These are phyloP conservation scores for Papilio polytes DNA, from an alignment of 1,140 invertebrate species.

Conservation along the genomic window DNA sequence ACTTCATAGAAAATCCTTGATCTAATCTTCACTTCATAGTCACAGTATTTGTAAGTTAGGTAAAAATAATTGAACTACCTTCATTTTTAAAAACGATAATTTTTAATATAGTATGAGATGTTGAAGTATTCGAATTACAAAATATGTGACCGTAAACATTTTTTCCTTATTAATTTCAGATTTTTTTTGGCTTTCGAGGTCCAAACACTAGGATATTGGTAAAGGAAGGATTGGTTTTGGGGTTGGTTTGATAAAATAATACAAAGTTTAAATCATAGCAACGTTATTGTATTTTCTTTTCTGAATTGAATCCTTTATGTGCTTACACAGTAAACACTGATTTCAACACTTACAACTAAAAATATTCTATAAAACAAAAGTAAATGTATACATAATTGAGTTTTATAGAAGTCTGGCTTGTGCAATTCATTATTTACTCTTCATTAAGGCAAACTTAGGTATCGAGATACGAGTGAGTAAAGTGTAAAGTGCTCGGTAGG, in stretches of 20 bases:
- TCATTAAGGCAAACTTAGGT: slow-evolving; percentile 70
- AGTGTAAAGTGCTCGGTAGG: slow-evolving; percentile 74
- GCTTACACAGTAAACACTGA: slow-evolving; percentile 88
- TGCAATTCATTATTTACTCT: slow-evolving; percentile 67
- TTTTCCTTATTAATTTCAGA: neutral
- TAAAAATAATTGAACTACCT: neutral
- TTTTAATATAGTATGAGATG: neutral
- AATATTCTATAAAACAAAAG: slow-evolving; percentile 82
- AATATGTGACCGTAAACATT: too few relatives aligned
- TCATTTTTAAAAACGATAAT: neutral
- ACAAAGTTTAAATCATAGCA: slow-evolving; percentile 83
- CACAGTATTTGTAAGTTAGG: neutral
- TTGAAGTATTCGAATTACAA: too few relatives aligned
- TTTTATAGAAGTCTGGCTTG: slow-evolving; percentile 75
- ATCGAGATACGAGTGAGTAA: slow-evolving; percentile 67
- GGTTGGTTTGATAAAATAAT: slow-evolving; percentile 40
- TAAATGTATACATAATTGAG: slow-evolving; percentile 64
- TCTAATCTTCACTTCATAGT: neutral
- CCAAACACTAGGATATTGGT: neutral
- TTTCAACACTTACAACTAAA: slow-evolving; percentile 87
- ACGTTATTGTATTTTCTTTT: slow-evolving; percentile 86
- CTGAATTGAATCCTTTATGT: slow-evolving; percentile 84
- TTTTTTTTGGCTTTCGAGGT: neutral
- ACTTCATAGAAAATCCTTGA: neutral
- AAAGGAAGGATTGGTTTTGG: neutral